Evolutionary conservation across 2,113 vertebrate species (phyloP).

Genomic region (Gobiocypris rarus): DNA sequence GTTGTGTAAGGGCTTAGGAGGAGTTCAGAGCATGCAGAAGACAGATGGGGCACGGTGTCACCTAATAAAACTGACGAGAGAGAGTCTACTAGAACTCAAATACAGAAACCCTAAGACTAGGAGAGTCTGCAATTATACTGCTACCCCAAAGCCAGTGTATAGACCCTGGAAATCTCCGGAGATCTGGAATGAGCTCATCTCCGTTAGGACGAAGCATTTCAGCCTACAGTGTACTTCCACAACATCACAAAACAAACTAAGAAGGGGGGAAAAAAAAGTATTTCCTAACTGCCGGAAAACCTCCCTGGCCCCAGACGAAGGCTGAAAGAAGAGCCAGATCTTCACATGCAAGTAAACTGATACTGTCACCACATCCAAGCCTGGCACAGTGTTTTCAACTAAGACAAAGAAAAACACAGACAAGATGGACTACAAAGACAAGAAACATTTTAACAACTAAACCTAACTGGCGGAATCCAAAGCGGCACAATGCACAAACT

Average conservation of each 20-base stretch:
- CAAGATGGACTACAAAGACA: background rate
- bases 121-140: constrained; percentile 59
- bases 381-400: background rate
- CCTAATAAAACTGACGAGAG: constrained; percentile 67
- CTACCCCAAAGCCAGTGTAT: constrained; percentile 6
- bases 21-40: constrained; percentile 72
- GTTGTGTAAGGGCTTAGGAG: constrained; percentile 69
- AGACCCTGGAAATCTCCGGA: constrained; percentile 38
- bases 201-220: background rate
- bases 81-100: constrained; percentile 57
- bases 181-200: constrained; percentile 38
- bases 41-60: constrained; percentile 71
- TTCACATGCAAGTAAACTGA: constrained; percentile 7
- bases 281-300: constrained; percentile 15
- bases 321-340: background rate
- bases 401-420: background rate
- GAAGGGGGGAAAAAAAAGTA: background rate
- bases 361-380: constrained; percentile 11
- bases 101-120: constrained; percentile 65
- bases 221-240: constrained; percentile 8
- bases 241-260: constrained; percentile 40
- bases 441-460: constrained; percentile 25
- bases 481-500: background rate
- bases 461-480: background rate
- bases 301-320: background rate